Conservation (phyloP, 1,140 invertebrate genomes). For the Wiebesia pumilae region DNA sequence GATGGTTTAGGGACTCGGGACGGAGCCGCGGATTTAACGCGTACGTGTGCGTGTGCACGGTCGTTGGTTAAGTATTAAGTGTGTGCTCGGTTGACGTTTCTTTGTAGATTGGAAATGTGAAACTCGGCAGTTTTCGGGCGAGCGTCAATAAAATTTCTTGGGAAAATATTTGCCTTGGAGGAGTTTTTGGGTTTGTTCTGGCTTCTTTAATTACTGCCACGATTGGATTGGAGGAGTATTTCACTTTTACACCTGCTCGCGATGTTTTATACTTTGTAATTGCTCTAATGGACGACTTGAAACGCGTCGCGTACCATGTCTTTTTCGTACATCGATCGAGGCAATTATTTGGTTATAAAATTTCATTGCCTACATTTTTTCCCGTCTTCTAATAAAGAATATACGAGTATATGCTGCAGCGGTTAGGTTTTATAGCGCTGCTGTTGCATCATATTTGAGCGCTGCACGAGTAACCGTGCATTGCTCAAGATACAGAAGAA, state of each 20-base stretch:
- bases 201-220: slow-evolving; percentile 21
- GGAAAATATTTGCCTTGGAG: background rate
- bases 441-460: slow-evolving; percentile 27
- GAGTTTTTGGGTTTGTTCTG: background rate
- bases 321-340: background rate
- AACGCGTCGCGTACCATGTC: background rate
- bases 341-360: slow-evolving; percentile 6
- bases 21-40: too few relatives aligned
- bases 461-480: too few relatives aligned
- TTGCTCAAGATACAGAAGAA: background rate
- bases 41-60: background rate
- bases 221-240: background rate
- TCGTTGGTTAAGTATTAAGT: background rate
- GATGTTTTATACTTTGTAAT: background rate
- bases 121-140: background rate
- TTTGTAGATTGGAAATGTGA: slow-evolving; percentile 11
- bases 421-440: slow-evolving; percentile 26
- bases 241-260: slow-evolving; percentile 21
- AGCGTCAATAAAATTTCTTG: background rate
- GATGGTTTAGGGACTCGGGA: too few relatives aligned
- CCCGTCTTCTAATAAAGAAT: background rate
- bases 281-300: slow-evolving; percentile 22
- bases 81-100: background rate
- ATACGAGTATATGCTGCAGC: background rate
- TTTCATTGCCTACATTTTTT: slow-evolving; percentile 21